A percentile compares a stretch with the other conserved stretches of the same genome.
Evolutionary conservation across 2,113 vertebrate species (phyloP).

Genomic region (Polyodon spathula): DNA sequence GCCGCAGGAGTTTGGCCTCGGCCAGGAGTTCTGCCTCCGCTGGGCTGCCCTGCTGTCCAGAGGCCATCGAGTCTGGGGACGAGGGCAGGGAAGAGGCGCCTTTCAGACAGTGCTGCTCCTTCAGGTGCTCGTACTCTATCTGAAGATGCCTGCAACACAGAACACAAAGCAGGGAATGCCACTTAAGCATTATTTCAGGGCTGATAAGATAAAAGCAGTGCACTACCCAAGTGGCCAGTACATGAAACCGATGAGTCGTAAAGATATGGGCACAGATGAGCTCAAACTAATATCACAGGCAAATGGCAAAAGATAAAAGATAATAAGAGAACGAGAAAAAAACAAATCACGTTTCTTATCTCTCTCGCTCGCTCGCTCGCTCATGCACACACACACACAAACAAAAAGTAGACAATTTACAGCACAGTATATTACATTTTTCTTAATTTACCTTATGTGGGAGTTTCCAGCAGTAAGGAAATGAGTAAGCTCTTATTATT

Average conservation of each 20-base stretch:
- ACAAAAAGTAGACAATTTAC: no score
- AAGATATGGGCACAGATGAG: background rate
- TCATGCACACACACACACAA: no score
- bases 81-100: conserved; percentile 49
- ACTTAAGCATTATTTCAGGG: background rate
- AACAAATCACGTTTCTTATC: no score
- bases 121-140: conserved; percentile 83
- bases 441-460: no score
- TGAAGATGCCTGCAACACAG: conserved; percentile 62
- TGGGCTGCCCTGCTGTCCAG: conserved; percentile 21
- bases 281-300: background rate
- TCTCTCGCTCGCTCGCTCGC: no score
- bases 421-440: no score
- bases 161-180: background rate
- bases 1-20: conserved; percentile 85
- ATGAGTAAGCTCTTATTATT: no score
- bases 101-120: conserved; percentile 73
- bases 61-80: conserved; percentile 53
- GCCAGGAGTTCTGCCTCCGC: conserved; percentile 60
- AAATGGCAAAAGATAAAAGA: background rate
- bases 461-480: no score
- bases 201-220: background rate
- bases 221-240: background rate
- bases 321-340: background rate
- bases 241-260: no score